phyloP scores from a whole-genome alignment of 2,888 invertebrate genomes.

The Xanthorhoe spadicearia region DNA sequence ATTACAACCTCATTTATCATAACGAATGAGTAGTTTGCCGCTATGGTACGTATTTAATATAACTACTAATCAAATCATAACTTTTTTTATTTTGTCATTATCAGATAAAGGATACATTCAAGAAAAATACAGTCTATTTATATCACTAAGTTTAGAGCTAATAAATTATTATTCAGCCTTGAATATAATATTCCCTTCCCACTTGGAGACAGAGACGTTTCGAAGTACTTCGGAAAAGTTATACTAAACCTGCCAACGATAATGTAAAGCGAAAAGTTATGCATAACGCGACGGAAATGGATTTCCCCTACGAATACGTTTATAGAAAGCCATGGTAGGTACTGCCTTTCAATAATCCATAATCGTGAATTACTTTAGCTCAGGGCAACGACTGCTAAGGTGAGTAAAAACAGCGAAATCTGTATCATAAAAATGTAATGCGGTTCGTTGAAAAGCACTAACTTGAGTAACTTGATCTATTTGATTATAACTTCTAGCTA shows the following conservation, averaged over 20 bases:
- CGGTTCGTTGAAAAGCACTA: too few species aligned
- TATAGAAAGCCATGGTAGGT: constrained; percentile 11
- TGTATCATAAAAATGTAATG: too few species aligned
- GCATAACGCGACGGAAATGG: constrained; percentile 22
- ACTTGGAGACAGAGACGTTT: background rate
- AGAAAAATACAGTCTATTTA: background rate
- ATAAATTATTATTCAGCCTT: background rate
- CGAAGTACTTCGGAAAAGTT: constrained; percentile 6
- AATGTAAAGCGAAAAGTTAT: constrained; percentile 19
- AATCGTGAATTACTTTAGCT: background rate
- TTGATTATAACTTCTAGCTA: too few species aligned
- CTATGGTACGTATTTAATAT: too few species aligned
- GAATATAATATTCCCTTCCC: constrained; percentile 1
- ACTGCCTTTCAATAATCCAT: background rate
- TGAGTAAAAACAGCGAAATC: too few species aligned
- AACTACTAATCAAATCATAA: too few species aligned
- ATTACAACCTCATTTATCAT: too few species aligned
- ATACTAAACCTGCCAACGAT: constrained; percentile 8
- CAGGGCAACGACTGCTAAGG: background rate
- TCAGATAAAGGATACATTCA: background rate
- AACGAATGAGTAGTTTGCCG: too few species aligned
- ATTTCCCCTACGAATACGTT: constrained; percentile 22
- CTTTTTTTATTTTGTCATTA: background rate
- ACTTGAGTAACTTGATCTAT: too few species aligned
- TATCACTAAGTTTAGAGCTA: background rate